phyloP scores from a whole-genome alignment of 1,140 invertebrate species.

The Gonatopus flavifemur region DNA sequence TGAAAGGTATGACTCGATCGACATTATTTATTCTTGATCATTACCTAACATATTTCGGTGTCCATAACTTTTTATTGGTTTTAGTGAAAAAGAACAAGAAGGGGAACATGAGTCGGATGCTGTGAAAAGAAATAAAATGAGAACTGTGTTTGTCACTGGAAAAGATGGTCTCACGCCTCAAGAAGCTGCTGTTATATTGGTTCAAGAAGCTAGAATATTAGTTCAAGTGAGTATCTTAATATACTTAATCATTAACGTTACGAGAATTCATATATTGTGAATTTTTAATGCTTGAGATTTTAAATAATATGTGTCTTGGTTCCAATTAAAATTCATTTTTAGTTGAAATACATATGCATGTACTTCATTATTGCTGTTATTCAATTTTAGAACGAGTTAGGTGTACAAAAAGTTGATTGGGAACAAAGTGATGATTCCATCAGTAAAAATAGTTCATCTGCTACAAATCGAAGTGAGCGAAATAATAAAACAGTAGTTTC shows the following conservation, averaged over 20 bases:
- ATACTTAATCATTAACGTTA: too few relatives aligned
- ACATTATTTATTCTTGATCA: neutral
- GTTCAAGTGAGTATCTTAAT: slow-evolving; percentile 58
- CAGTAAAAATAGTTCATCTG: neutral
- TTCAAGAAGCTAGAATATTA: slow-evolving; percentile 74
- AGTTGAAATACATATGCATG: neutral
- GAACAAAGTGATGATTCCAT: slow-evolving; percentile 27
- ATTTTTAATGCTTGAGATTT: slow-evolving; percentile 11
- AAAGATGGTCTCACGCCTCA: slow-evolving; percentile 76
- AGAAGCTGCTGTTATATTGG: slow-evolving; percentile 79
- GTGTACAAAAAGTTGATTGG: slow-evolving; percentile 55
- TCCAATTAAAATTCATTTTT: neutral
- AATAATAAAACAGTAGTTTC: too few relatives aligned
- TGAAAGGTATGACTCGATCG: slow-evolving; percentile 60
- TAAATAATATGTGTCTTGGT: neutral
- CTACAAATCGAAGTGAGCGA: neutral
- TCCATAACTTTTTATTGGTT: too few relatives aligned
- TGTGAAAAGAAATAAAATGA: slow-evolving; percentile 67
- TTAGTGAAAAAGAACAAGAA: slow-evolving; percentile 70
- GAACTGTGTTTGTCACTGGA: slow-evolving; percentile 81
- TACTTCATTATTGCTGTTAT: slow-evolving; percentile 7
- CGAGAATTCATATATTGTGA: slow-evolving; percentile 40
- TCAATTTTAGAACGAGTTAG: slow-evolving; percentile 58
- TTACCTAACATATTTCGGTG: too few relatives aligned
- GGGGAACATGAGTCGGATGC: slow-evolving; percentile 71